Evolutionary conservation across 2,797 vertebrate species (phyloP), one percentile per base, ranked within the genome.

Genomic region (Sus cebifrons): DNA sequence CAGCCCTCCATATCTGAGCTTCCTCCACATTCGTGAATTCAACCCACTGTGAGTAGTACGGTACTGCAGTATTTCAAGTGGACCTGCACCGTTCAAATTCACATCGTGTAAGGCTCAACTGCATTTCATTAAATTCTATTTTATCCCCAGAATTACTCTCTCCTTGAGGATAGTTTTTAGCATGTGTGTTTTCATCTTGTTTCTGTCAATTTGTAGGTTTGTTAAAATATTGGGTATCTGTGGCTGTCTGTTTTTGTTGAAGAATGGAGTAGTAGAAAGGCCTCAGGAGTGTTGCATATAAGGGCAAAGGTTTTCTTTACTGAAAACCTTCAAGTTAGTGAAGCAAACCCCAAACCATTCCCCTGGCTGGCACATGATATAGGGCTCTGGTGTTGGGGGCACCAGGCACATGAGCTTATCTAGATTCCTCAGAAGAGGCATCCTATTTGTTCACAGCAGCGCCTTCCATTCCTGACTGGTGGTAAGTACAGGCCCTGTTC

Each of bases 161-260:
- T 65, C 27, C 62, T 27, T 29, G 13, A 65, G 75, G 18, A 32
- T 79, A 56, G 54, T 58, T n/a, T 79, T 58, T 58, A n/a, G 58
- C 58, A 44, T 23, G 4, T 67, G 20, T 60, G 20, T 74, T 96
- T 78, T 81, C 68, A 91, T 93, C 3, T 77, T 90, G 49, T 84
- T 62, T 71, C 32, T 77, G 21, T 58, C 20, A 25, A 73, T 84
- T 32, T 68, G 27, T n/a, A 73, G 56, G 36, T n/a, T 86, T 82
- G 56, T 64, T 95, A 75, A 89, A 77, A 65, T 62, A 27, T 62
- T 71, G 68, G 75, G 18, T 44, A 29, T 64, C 25, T 6, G 0
- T 29, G 16, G 44, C 21, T 84, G 13, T 75, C 40, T 13, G 15
- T 65, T 62, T 12, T 25, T 23, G 88, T 68, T 86, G 73, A 87